Conservation (phyloP, 2,888 invertebrate genomes). For the Lacanobia oleracea region DNA sequence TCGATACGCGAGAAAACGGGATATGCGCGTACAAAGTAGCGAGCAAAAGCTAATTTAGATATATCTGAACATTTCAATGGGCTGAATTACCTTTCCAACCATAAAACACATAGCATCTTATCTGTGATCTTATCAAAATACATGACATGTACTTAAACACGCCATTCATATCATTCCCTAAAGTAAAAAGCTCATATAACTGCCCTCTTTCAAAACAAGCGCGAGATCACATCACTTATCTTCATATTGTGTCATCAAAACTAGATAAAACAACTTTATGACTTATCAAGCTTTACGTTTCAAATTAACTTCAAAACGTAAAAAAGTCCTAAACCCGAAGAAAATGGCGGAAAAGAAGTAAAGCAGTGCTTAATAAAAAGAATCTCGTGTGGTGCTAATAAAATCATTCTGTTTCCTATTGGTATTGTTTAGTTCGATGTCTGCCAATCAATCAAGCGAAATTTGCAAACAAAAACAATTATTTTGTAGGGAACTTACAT, state of each 20-base stretch:
- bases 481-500: too few species aligned
- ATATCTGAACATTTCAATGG: too few species aligned
- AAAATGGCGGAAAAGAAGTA: constrained; percentile 3
- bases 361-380: neutral
- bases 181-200: constrained; percentile 47
- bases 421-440: too few species aligned
- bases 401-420: neutral
- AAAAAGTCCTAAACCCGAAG: constrained; percentile 5
- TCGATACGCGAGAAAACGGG: too few species aligned
- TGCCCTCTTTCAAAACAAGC: constrained; percentile 16
- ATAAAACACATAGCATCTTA: neutral
- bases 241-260: constrained; percentile 49
- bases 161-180: neutral
- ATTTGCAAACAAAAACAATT: too few species aligned
- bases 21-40: too few species aligned
- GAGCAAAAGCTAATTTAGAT: too few species aligned
- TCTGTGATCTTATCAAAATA: constrained; percentile 1
- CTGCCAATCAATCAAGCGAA: too few species aligned
- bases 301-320: constrained; percentile 46
- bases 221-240: constrained; percentile 24
- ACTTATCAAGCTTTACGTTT: constrained; percentile 46
- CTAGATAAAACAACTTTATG: constrained; percentile 56
- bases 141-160: neutral
- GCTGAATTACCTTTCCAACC: too few species aligned
- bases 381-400: neutral